Evolutionary conservation across 2,797 vertebrate species (phyloP), one percentile per base, ranked within the genome.

Genomic region (Yasuhikotakia modesta): DNA sequence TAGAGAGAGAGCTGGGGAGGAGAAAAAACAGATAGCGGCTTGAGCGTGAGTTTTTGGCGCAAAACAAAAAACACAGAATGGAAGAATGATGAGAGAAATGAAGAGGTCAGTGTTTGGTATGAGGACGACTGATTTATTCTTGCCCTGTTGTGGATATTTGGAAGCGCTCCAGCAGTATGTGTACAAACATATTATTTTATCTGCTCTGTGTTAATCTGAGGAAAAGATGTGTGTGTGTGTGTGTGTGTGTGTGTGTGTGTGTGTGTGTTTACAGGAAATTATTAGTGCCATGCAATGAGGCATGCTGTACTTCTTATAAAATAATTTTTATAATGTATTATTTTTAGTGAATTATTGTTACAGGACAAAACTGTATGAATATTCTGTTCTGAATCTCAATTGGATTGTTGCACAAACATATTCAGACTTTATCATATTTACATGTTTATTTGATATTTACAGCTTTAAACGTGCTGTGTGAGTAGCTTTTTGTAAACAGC

Each of bases 31-130:
- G 7, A 5, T 30, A 22, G 6, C 12, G 13, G 1, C 19, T n/a
- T 4, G 10, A 12, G 52, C 53, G 50, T 52, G 14, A 24, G 65
- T 1, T 68, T 24, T 46, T 30, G 53, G 14, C 58, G 35, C 22
- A 14, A 43, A 66, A 75, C 46, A 22, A 55, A 58, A 64, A 5
- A 17, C 22, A 13, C 8, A 75, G 61, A 55, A 45, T 17, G 39
- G 21, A 43, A 48, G 32, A 32, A 74, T 43, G 39, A 27, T 50
- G 61, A 55, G 32, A 76, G 65, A 60, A 68, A 27, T 48, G 65
- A 69, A 32, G 73, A 21, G 35, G n/a, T 74, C 46, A 43, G 43
- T 39, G 7, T 66, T 66, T 1, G 6, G 16, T 0, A 27, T 17
- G 45, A 64, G 45, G 55, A 61, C n/a, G 57, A 27, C 7, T 22